phyloP scores from a whole-genome alignment of 2,113 vertebrate species.

The Microtus ochrogaster region DNA sequence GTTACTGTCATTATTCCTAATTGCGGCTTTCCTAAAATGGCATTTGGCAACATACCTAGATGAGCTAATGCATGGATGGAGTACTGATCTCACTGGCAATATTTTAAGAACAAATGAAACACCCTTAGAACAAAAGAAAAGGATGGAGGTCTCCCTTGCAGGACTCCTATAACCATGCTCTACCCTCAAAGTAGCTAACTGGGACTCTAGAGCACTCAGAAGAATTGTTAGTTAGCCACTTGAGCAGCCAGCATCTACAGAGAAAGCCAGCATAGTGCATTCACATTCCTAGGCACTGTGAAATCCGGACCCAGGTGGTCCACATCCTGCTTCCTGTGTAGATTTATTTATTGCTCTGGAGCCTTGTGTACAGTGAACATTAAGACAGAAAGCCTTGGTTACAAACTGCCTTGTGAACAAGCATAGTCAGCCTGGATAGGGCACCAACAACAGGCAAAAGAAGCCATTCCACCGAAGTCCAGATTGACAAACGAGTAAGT shows the following conservation, averaged over 20 bases:
- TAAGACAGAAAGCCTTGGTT: too few species aligned
- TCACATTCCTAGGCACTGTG: not conserved
- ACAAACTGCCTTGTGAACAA: not conserved
- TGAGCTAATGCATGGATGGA: not conserved
- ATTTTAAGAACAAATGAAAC: not conserved
- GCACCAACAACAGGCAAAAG: not conserved
- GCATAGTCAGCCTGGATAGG: not conserved
- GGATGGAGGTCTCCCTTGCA: not conserved
- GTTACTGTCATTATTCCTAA: not conserved
- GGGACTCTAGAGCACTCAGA: fast-evolving
- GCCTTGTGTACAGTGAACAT: not conserved
- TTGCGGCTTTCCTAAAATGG: not conserved
- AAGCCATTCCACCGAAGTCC: not conserved
- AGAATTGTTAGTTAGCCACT: too few species aligned
- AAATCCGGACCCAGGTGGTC: not conserved
- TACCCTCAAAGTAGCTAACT: not conserved
- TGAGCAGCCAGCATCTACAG: not conserved
- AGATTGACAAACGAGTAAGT: not conserved
- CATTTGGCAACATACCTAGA: not conserved
- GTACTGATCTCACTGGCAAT: not conserved
- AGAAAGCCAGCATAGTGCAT: not conserved
- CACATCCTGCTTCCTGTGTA: not conserved
- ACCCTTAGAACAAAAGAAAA: not conserved
- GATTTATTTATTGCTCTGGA: not conserved
- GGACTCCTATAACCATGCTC: too few species aligned